Evolutionary conservation across 2,888 invertebrate species (phyloP).

Genomic region (Agapostemon virescens): DNA sequence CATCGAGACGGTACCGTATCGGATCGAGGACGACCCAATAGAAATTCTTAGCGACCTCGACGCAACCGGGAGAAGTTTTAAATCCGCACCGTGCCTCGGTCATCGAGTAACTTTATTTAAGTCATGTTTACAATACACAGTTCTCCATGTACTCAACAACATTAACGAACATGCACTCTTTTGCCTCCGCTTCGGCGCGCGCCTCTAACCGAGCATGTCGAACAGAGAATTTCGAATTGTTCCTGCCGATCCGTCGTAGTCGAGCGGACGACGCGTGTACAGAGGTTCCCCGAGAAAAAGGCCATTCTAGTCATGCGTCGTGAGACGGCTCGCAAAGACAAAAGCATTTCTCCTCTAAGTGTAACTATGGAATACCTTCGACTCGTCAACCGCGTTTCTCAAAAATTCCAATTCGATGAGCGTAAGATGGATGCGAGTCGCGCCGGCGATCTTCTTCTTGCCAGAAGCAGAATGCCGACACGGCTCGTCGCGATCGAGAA

Average conservation of each 20-base stretch:
- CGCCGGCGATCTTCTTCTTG: conserved; percentile 38
- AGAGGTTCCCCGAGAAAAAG: no score
- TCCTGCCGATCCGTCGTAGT: conserved; percentile 42
- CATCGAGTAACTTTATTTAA: conserved; percentile 76
- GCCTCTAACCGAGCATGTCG: conserved; percentile 66
- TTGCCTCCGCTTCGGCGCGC: conserved; percentile 66
- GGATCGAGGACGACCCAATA: background rate
- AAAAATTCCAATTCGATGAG: conserved; percentile 57
- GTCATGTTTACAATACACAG: conserved; percentile 73
- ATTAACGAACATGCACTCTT: conserved; percentile 71
- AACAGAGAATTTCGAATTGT: conserved; percentile 65
- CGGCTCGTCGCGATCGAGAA: conserved; percentile 34
- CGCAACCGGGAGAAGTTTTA: background rate
- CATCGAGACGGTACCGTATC: background rate
- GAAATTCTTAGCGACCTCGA: conserved; percentile 6
- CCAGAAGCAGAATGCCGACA: no score
- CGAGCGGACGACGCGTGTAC: background rate
- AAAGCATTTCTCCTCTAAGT: conserved; percentile 59
- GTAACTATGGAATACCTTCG: conserved; percentile 60
- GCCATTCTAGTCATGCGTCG: conserved; percentile 42
- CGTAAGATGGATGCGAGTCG: conserved; percentile 52
- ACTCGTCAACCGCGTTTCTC: conserved; percentile 57
- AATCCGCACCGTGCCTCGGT: conserved; percentile 42
- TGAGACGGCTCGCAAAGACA: conserved; percentile 55
- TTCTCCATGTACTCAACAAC: conserved; percentile 69